Evolutionary conservation across 2,888 invertebrate genomes (phyloP).

Genomic region (Dascillus cervinus): DNA sequence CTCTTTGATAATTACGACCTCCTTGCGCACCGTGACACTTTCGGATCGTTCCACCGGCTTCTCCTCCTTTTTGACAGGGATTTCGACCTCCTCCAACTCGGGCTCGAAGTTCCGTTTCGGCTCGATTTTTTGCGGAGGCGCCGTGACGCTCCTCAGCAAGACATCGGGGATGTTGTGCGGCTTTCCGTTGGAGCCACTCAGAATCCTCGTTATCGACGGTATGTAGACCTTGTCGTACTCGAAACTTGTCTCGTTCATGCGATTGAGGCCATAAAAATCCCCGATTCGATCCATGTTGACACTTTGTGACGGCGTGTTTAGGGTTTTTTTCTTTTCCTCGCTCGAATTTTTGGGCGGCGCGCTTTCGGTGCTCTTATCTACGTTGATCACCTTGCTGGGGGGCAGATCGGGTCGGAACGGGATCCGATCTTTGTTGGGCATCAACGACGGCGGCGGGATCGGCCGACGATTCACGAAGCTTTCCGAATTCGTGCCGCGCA

Average conservation of each 20-base stretch:
- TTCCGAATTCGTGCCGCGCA: constrained; percentile 58
- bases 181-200: constrained; percentile 78
- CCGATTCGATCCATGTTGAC: constrained; percentile 36
- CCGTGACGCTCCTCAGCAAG: constrained; percentile 59
- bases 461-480: constrained; percentile 66
- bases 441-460: constrained; percentile 75
- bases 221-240: constrained; percentile 46
- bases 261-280: constrained; percentile 35
- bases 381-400: constrained; percentile 35
- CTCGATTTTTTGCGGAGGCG: constrained; percentile 37
- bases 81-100: constrained; percentile 1
- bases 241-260: constrained; percentile 36
- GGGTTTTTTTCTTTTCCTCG: constrained; percentile 57
- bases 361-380: constrained; percentile 27
- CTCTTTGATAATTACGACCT: constrained; percentile 16
- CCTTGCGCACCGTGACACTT: constrained; percentile 37
- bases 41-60: constrained; percentile 30
- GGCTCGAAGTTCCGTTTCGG: constrained; percentile 18
- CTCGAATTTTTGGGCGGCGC: constrained; percentile 13
- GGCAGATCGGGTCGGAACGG: constrained; percentile 66
- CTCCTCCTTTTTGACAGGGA: constrained; percentile 11
- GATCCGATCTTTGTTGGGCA: constrained; percentile 75
- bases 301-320: constrained; percentile 69
- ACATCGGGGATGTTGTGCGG: constrained; percentile 77
- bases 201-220: constrained; percentile 75